These are phyloP conservation scores for Ariolimax columbianus DNA, from an alignment of 2,888 invertebrate genomes.

Conservation along the genomic window DNA sequence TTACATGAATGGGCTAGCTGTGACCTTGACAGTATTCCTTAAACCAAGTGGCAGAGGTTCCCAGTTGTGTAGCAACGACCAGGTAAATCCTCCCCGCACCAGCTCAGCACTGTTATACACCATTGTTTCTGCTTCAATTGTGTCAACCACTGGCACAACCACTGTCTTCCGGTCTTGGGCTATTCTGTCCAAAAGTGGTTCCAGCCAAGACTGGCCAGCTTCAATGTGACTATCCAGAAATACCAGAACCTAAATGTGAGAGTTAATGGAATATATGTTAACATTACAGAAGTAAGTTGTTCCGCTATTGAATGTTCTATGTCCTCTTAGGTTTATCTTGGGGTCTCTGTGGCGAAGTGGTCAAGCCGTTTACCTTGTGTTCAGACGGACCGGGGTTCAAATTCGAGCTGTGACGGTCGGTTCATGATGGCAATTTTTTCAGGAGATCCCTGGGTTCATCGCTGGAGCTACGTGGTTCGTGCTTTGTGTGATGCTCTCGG, in stretches of 20 bases:
- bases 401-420: too few species aligned
- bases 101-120: constrained; percentile 92
- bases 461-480: too few species aligned
- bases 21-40: constrained; percentile 49
- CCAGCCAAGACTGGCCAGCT: constrained; percentile 93
- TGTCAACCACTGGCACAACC: constrained; percentile 93
- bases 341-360: too few species aligned
- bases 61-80: constrained; percentile 98
- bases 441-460: too few species aligned
- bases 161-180: constrained; percentile 83
- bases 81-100: constrained; percentile 97
- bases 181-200: constrained; percentile 89
- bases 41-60: constrained; percentile 87
- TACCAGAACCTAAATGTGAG: constrained; percentile 84
- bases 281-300: too few species aligned
- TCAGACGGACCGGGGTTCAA: too few species aligned
- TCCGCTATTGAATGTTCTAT: background rate
- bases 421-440: too few species aligned
- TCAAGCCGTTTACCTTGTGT: too few species aligned
- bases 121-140: constrained; percentile 96
- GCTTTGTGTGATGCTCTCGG: too few species aligned
- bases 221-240: constrained; percentile 98
- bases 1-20: constrained; percentile 60
- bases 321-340: too few species aligned
- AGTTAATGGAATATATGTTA: too few species aligned